Conservation (phyloP, 2,113 vertebrate species). For the Marmota monax region DNA sequence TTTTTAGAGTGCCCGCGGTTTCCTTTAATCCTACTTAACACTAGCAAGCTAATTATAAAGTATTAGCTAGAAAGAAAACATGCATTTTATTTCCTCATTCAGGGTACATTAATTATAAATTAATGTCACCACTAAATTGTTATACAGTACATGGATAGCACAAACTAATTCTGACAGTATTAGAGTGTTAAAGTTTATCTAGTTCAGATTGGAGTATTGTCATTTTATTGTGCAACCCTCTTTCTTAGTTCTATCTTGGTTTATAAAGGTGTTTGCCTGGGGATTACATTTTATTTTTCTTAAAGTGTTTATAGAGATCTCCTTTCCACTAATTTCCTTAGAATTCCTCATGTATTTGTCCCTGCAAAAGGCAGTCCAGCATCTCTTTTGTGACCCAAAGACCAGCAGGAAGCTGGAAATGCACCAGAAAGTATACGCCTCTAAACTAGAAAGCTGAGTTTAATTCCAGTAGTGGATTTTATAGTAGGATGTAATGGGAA, state of each 20-base stretch:
- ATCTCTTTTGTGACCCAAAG: neutral
- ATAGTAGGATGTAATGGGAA: neutral
- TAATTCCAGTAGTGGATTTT: neutral
- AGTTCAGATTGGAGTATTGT: neutral
- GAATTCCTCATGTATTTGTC: conserved; percentile 42
- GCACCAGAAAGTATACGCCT: neutral
- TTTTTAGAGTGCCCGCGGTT: conserved; percentile 26
- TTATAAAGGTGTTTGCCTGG: neutral
- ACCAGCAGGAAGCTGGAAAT: neutral
- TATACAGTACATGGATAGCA: neutral
- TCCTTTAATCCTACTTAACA: neutral
- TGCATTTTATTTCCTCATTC: conserved; percentile 21
- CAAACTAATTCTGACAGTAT: neutral
- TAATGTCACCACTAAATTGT: neutral
- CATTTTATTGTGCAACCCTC: neutral
- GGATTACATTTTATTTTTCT: conserved; percentile 34
- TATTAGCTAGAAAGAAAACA: conserved; percentile 8
- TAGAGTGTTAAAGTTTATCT: neutral
- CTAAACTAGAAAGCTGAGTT: neutral
- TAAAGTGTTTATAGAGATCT: conserved; percentile 18
- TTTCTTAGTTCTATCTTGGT: neutral
- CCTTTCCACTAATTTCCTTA: conserved; percentile 31
- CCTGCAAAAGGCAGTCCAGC: neutral
- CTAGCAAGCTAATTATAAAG: conserved; percentile 42
- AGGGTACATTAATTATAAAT: conserved; percentile 31